Evolutionary conservation across 2,797 vertebrate species (phyloP), one percentile per base, ranked within the genome.

Genomic region (Hybognathus amarus): DNA sequence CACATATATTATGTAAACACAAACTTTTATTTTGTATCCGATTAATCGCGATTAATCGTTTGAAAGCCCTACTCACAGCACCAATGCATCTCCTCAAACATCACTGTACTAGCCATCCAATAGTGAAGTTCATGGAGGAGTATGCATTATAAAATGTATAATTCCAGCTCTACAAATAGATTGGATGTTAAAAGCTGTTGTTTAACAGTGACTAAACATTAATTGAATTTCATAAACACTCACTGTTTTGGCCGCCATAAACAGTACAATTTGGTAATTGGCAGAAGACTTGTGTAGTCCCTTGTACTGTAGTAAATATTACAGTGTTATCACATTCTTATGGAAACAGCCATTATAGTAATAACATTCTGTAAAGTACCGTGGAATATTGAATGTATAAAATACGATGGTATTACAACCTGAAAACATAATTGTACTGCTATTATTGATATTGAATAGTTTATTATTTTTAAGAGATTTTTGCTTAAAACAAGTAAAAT

Each of bases 91-190:
- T 22, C 18, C 61, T 59, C 6, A 30, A n/a, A 22, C 27, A 73
- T 5, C 54, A 63, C 40, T 80, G 27, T 36, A 66, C 42, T 52
- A 18, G 9, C 42, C 56, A 38, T 74, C 56, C 27, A 63, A 47
- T 64, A n/a, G 64, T 38, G 33, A 20, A 22, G n/a, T 15, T 70
- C 33, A 66, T 54, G 42, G 45, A 6, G 18, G 50, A 36, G 61
- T 61, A 80, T 79, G 80, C 78, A 71, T 27, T 18, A 24, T 38
- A 61, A 50, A 33, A 63, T 17, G 24, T 2, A 30, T 17, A 63
- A 6, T 63, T 63, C 24, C 59, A 63, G 59, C 24, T 63, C 13
- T 30, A 17, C 13, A 30, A 30, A 6, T 30, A 13, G 24, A 15
- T 17, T 30, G 61, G 2, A 63, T 30, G 61, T 15, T 61, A 27